Percentiles rank a stretch among this genome's conserved stretches.
These are phyloP conservation scores for Hyposoter didymator DNA, from an alignment of 2,888 invertebrate genomes.

Conservation along the genomic window DNA sequence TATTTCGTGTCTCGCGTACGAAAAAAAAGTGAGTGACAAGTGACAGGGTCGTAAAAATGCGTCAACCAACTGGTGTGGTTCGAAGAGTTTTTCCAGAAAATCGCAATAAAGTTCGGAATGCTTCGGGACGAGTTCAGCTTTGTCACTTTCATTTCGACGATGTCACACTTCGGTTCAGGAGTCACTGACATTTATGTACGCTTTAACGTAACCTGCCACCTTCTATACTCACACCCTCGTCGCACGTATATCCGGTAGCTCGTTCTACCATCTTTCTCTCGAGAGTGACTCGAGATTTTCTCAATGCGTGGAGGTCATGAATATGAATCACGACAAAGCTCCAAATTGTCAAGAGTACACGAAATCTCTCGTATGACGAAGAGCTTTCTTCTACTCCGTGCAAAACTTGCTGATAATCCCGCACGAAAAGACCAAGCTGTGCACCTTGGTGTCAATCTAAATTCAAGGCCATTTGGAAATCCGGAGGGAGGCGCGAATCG, in stretches of 20 bases:
- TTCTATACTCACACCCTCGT: neutral
- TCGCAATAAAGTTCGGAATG: constrained; percentile 51
- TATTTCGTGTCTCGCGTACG: neutral
- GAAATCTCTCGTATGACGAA: neutral
- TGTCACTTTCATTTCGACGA: constrained; percentile 28
- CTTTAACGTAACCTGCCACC: constrained; percentile 26
- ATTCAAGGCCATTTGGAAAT: neutral
- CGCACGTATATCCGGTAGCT: neutral
- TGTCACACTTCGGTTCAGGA: constrained; percentile 23
- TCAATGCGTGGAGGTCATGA: constrained; percentile 25
- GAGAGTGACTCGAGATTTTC: constrained; percentile 25
- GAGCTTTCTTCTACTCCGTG: neutral
- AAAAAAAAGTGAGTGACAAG: neutral
- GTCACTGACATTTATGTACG: constrained; percentile 32
- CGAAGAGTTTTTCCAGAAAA: constrained; percentile 28
- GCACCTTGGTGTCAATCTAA: neutral
- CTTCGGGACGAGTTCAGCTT: constrained; percentile 14
- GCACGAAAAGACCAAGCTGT: neutral
- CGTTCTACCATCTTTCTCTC: neutral
- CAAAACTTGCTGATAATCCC: neutral
- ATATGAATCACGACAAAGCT: constrained; percentile 29
- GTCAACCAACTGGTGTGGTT: neutral
- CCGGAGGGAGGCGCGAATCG: neutral
- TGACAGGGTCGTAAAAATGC: constrained; percentile 29
- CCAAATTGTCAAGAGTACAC: constrained; percentile 2